Conservation (phyloP, 1,140 invertebrate species). For the Cherax destructor region DNA sequence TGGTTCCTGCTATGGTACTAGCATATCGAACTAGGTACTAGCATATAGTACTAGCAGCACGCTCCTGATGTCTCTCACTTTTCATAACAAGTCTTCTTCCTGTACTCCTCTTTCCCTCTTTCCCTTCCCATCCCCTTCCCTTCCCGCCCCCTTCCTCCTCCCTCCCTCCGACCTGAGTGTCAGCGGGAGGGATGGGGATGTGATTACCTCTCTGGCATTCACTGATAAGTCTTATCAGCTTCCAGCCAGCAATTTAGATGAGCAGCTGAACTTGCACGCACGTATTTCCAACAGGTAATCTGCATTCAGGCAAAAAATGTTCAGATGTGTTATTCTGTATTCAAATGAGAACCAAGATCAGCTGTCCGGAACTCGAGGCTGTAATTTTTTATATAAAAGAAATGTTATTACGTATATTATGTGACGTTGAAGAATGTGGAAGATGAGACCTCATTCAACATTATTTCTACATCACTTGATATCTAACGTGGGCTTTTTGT, state of each 20-base stretch:
- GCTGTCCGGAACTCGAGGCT: not conserved
- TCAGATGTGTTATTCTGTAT: not conserved
- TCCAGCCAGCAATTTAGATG: not conserved
- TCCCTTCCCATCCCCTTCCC: too few species aligned
- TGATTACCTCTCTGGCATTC: slow-evolving; percentile 3
- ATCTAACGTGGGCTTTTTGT: too few species aligned
- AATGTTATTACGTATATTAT: too few species aligned
- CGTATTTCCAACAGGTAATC: not conserved
- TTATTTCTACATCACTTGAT: too few species aligned
- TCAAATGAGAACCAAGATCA: not conserved
- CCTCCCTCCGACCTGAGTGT: not conserved
- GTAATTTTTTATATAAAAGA: too few species aligned
- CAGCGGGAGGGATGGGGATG: not conserved
- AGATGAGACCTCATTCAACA: too few species aligned
- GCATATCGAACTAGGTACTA: too few species aligned
- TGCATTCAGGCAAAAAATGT: not conserved
- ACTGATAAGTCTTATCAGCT: not conserved
- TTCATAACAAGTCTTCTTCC: not conserved
- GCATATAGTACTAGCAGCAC: too few species aligned
- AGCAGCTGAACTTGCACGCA: not conserved
- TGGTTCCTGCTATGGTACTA: too few species aligned
- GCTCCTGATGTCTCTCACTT: too few species aligned
- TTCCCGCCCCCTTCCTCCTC: not conserved
- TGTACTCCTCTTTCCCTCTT: not conserved
- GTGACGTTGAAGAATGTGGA: too few species aligned